Evolutionary conservation across 2,888 invertebrate species (phyloP), one percentile per base, ranked within the genome.

Genomic region (Noctua pronuba): DNA sequence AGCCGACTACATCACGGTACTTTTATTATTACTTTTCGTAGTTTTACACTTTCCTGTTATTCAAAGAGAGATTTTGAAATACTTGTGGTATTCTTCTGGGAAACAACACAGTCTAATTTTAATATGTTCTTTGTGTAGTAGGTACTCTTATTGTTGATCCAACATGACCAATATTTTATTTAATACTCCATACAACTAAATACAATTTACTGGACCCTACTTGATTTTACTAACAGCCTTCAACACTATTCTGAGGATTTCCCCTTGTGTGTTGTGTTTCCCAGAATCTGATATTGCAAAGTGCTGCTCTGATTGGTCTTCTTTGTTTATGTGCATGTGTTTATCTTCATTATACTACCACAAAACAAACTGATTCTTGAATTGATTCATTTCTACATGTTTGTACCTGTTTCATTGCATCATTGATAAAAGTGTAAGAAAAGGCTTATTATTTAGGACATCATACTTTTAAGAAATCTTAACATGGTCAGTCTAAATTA

Each of bases 341-440:
- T 68, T 41, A 21, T 55, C n/a, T 67, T 24, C 41, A 38, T 38
- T 44, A 16, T 31, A 52, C 31, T 55, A 38, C 38, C 49, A 46
- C 44, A 5, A 11, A 8, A 0, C 11, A 31, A 18, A 28, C 13
- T 38, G 28, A 31, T 46, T 77, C 44, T 16, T 64, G 62, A 21
- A 83, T 55, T 49, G 38, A 68, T 68, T 24, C 2, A 68, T 64
- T 83, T 64, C 46, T 24, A 68, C 68, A 83, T 24, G 78, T 55
- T 77, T 46, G 46, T 64, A 58, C 83, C 28, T 44, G 46, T 55
- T 38, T 58, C 55, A 49, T 67, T 49, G 28, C 46, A 79, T 28
- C 72, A 83, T 62, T 62, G n/a, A 46, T 66, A 35, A 2, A 35
- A 7, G 24, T 58, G 0, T 35, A 7, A 31, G n/a, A 41, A 52